phyloP scores from a whole-genome alignment of 2,797 vertebrate species.

The Trachops cirrhosus region DNA sequence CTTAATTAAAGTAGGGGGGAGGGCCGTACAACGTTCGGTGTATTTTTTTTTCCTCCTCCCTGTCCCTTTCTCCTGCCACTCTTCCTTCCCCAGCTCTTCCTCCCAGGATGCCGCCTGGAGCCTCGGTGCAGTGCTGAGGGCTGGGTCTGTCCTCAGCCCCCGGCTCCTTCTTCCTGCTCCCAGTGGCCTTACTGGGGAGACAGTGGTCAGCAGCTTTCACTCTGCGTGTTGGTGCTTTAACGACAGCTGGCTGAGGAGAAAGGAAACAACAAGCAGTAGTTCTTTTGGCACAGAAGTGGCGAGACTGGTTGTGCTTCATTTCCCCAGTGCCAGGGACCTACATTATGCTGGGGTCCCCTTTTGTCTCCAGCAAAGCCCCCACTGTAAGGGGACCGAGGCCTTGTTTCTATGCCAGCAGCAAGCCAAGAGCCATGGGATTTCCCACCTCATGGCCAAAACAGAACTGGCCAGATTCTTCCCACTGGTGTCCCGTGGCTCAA shows the following conservation, averaged over 20 bases:
- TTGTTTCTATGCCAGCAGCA: slow-evolving; percentile 68
- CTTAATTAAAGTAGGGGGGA: slow-evolving; percentile 65
- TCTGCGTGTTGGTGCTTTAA: slow-evolving; percentile 70
- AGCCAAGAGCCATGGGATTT: slow-evolving; percentile 52
- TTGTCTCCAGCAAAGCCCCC: slow-evolving; percentile 50
- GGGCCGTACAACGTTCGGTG: slow-evolving; percentile 35
- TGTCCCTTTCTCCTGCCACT: slow-evolving; percentile 24
- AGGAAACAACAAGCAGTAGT: slow-evolving; percentile 31
- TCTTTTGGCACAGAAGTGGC: neutral
- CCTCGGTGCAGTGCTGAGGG: neutral
- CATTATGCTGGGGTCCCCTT: slow-evolving; percentile 34
- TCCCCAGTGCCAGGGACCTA: slow-evolving; percentile 70
- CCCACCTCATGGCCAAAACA: slow-evolving; percentile 50
- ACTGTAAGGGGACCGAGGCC: slow-evolving; percentile 34
- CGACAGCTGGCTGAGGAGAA: slow-evolving; percentile 55
- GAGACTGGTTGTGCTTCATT: slow-evolving; percentile 17
- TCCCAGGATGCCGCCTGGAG: neutral
- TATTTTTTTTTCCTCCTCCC: slow-evolving; percentile 6
- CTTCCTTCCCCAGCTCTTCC: slow-evolving; percentile 38
- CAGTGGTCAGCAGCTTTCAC: slow-evolving; percentile 52
- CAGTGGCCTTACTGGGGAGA: slow-evolving; percentile 80
- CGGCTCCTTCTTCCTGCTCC: neutral
- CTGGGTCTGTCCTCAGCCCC: neutral
- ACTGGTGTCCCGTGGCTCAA: slow-evolving; percentile 41
- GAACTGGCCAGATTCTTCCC: slow-evolving; percentile 50